phyloP scores from a whole-genome alignment of 2,797 vertebrate species.

The Semaprochilodus insignis region DNA sequence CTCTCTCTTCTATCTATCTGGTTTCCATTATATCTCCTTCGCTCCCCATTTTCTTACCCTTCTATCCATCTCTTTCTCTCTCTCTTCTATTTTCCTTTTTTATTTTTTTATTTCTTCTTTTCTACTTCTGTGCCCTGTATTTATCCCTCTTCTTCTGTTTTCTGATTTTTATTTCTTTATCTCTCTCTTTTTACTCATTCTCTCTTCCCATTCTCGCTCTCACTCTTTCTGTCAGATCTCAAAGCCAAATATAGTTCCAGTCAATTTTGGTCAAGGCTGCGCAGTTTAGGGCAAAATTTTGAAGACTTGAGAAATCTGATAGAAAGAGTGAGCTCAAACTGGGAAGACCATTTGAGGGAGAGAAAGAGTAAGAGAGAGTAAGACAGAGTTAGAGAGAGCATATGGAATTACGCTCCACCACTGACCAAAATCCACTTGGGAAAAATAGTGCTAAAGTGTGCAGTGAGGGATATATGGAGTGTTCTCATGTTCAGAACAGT shows the following conservation, averaged over 20 bases:
- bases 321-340: too few species aligned
- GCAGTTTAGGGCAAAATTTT: slow-evolving; percentile 15
- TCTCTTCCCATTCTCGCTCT: background rate
- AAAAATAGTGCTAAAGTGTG: background rate
- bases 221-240: background rate
- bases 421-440: slow-evolving; percentile 17
- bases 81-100: background rate
- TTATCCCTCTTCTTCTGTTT: too few species aligned
- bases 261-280: background rate
- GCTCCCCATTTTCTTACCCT: slow-evolving; percentile 38
- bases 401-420: background rate
- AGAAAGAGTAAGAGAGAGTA: background rate
- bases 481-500: slow-evolving; percentile 1
- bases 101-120: too few species aligned
- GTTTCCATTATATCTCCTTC: too few species aligned
- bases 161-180: too few species aligned
- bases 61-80: slow-evolving; percentile 15
- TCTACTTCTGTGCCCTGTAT: slow-evolving; percentile 8
- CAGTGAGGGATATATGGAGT: background rate
- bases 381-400: background rate
- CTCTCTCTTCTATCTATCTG: background rate
- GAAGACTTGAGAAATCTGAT: slow-evolving; percentile 20
- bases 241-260: too few species aligned
- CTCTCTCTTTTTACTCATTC: too few species aligned
- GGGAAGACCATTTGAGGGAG: background rate